Base-by-base conservation (phyloP, 2,888 invertebrate species). In the Lathronympha strigana region DNA sequence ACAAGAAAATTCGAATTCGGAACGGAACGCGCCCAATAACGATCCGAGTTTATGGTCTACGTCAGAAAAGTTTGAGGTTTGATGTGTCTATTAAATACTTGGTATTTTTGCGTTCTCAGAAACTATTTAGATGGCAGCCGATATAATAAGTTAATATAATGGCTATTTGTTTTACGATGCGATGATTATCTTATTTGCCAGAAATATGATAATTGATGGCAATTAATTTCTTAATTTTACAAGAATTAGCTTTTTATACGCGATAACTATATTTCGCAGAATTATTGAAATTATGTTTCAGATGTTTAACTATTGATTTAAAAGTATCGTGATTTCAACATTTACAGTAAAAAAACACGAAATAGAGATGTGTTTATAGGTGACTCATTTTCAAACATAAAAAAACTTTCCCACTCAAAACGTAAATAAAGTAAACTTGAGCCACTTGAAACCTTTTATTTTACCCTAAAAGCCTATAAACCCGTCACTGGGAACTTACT, bases 401-500 rank as follows among this genome's bases (percentile, higher is more conserved):
- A 50, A n/a, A 31, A 61, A 58, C 57, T 67, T 61, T 66, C 50
- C 33, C 64, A 67, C 67, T 69, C 64, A 33, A 63, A 67, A 67
- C 62, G 62, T 68, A 72, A 77, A 78, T 79, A 79, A 77, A 76
- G 73, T 74, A 78, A 83, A 83, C 80, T 81, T 76, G 79, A 80
- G 79, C 84, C 87, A 86, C 88, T 90, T 84, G 75, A 87, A 86
- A 73, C 78, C 83, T 83, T 86, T 87, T 83, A 87, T 85, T 83
- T 81, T 76, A 78, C 82, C 76, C 88, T 87, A 86, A 88, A 80
- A 76, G 81, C 76, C 84, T 75, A 88, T 90, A 90, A 90, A 90
- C 86, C 75, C 86, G 86, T 89, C 88, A 85, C 81, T 76, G 76
- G 74, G 79, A 79, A 81, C 83, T 84, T 88, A 88, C 81, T 86